Conservation (phyloP, 2,113 vertebrate genomes). For the Tretioscincus oriximinensis region DNA sequence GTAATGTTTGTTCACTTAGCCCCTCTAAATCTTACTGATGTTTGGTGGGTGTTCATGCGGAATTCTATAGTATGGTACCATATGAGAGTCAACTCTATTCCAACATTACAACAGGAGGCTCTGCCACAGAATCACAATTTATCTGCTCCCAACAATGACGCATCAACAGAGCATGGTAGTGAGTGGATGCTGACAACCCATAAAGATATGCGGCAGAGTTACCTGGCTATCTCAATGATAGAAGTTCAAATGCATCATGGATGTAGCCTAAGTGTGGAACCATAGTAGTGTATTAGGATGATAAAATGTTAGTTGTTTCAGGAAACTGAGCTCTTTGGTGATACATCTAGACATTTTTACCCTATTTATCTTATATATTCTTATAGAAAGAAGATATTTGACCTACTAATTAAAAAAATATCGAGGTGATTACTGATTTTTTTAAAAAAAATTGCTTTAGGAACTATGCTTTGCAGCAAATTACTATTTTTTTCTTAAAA, state of each 20-base stretch:
- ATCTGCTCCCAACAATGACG: too few species aligned
- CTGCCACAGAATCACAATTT: too few species aligned
- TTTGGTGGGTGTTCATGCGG: not conserved
- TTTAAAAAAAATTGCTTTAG: slow-evolving; percentile 5
- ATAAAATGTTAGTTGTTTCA: not conserved
- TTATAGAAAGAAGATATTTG: not conserved
- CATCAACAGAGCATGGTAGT: too few species aligned
- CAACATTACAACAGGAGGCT: too few species aligned
- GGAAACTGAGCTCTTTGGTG: not conserved
- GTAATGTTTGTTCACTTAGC: not conserved
- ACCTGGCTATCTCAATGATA: too few species aligned
- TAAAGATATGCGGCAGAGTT: too few species aligned
- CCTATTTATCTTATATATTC: not conserved
- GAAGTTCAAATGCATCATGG: too few species aligned
- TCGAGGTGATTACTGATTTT: not conserved
- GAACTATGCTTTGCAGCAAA: slow-evolving; percentile 20
- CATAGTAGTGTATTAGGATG: slow-evolving; percentile 14
- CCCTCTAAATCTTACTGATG: not conserved
- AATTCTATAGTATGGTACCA: too few species aligned
- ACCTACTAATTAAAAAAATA: slow-evolving; percentile 27
- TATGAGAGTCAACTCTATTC: too few species aligned
- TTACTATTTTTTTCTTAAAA: slow-evolving; percentile 23
- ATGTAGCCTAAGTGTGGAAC: not conserved
- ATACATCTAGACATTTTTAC: not conserved
- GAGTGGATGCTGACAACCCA: too few species aligned